phyloP scores from a whole-genome alignment of 1,140 invertebrate species.

The Venustaconcha ellipsiformis region DNA sequence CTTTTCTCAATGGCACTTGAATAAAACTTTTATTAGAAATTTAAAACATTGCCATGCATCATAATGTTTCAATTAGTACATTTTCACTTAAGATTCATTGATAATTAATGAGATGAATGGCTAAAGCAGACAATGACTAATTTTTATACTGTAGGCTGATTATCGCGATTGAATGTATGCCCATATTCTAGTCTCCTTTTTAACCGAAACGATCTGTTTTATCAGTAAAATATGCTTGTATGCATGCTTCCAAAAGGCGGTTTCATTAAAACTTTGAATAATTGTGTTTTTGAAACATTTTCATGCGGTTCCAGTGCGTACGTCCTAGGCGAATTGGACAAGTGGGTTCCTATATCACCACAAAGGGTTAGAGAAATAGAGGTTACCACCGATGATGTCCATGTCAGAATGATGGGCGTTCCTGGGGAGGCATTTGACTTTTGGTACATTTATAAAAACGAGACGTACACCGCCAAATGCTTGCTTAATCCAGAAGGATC shows the following conservation, averaged over 20 bases:
- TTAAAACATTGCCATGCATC: too few relatives aligned
- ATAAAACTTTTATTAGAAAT: too few relatives aligned
- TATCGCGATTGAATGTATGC: neutral
- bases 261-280: neutral
- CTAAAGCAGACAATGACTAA: neutral
- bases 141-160: slow-evolving; percentile 2
- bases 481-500: slow-evolving; percentile 2
- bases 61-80: too few relatives aligned
- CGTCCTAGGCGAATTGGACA: slow-evolving; percentile 33
- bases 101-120: neutral
- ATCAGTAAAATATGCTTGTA: neutral
- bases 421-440: slow-evolving; percentile 24
- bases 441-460: slow-evolving; percentile 26
- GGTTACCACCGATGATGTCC: slow-evolving; percentile 13
- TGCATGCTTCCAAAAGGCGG: neutral
- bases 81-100: neutral
- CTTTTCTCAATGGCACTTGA: too few relatives aligned
- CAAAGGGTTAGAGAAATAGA: slow-evolving; percentile 21
- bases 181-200: neutral
- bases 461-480: slow-evolving; percentile 14
- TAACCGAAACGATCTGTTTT: neutral
- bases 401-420: slow-evolving; percentile 16
- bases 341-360: slow-evolving; percentile 36
- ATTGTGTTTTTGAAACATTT: neutral
- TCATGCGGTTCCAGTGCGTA: neutral